Evolutionary conservation across 2,888 invertebrate species (phyloP).

Genomic region (Glaucopsyche alexis): DNA sequence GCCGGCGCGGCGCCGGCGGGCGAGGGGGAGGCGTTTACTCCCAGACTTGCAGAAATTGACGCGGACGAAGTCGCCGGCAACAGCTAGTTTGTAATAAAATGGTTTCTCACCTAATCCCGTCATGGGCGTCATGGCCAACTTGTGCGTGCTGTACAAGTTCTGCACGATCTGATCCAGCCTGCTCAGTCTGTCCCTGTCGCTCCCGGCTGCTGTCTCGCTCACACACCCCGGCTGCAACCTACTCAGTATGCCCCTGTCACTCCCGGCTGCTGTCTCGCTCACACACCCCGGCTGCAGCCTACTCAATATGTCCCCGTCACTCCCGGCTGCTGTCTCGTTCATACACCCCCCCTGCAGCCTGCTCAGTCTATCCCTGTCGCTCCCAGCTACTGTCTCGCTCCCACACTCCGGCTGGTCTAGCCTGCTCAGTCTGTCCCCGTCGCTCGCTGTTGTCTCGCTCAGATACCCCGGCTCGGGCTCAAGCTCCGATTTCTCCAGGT

Average conservation of each 20-base stretch:
- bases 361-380: no score
- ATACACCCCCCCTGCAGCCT: not conserved
- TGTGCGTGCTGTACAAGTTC: conserved; percentile 71
- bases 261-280: conserved; percentile 43
- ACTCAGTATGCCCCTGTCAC: conserved; percentile 66
- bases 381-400: no score
- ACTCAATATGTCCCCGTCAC: not conserved
- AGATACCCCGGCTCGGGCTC: not conserved
- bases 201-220: conserved; percentile 43
- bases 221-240: conserved; percentile 48
- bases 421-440: no score
- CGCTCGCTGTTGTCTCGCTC: no score
- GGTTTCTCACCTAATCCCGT: conserved; percentile 44
- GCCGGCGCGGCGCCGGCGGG: no score
- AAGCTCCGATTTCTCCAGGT: not conserved
- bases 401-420: not conserved
- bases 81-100: no score
- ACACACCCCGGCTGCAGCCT: not conserved
- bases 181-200: conserved; percentile 67
- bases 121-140: conserved; percentile 50
- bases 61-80: no score
- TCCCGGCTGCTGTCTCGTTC: not conserved
- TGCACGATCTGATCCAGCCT: conserved; percentile 73
- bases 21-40: no score
- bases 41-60: no score